Evolutionary conservation across 2,888 invertebrate species (phyloP).

Genomic region (Glomeris marginata): DNA sequence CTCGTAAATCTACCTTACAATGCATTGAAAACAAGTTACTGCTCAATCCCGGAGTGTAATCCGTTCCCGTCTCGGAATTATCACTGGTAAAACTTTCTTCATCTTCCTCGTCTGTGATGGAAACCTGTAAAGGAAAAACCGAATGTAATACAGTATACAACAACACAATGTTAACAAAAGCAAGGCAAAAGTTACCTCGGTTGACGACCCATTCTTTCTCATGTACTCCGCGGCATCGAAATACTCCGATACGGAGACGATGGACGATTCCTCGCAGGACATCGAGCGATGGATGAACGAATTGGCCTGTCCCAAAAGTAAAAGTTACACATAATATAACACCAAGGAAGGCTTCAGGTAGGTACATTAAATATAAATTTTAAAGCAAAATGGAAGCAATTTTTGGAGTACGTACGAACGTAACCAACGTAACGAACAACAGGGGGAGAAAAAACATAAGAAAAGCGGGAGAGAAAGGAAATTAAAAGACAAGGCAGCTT

Average conservation of each 20-base stretch:
- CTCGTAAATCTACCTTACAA: not conserved
- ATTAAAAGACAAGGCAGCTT: conserved; percentile 29
- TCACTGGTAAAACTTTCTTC: conserved; percentile 50
- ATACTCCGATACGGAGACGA: conserved; percentile 59
- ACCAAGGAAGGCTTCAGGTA: too few species aligned
- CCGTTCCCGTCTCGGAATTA: conserved; percentile 41
- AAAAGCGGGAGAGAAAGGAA: too few species aligned
- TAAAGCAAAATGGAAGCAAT: too few species aligned
- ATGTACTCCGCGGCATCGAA: conserved; percentile 58
- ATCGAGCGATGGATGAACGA: conserved; percentile 47
- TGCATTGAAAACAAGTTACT: conserved; percentile 15
- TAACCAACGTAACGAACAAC: too few species aligned
- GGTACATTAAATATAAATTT: too few species aligned
- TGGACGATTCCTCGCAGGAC: conserved; percentile 55
- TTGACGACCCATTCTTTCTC: conserved; percentile 45
- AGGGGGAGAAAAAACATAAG: not conserved
- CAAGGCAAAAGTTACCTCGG: conserved; percentile 39
- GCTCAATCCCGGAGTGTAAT: conserved; percentile 23
- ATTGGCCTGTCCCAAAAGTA: conserved; percentile 15
- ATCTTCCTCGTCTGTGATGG: conserved; percentile 24
- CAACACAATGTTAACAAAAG: conserved; percentile 1
- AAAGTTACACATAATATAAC: conserved; percentile 1
- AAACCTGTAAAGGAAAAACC: conserved; percentile 12
- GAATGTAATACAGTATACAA: not conserved
- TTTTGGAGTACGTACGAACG: too few species aligned